phyloP scores from a whole-genome alignment of 2,113 vertebrate species.

The Grantiella picta region DNA sequence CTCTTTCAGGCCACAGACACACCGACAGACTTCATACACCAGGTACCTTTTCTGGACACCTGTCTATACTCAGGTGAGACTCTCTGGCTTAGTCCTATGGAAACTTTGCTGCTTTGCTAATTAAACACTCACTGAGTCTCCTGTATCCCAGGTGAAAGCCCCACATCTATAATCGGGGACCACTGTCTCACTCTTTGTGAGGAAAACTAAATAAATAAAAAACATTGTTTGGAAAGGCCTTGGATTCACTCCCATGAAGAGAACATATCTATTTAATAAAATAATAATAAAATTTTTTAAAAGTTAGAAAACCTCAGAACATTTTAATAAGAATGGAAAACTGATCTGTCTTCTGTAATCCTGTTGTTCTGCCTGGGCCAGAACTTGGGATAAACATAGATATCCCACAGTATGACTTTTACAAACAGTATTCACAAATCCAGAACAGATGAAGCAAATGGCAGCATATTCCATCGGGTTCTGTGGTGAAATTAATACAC shows the following conservation, averaged over 20 bases:
- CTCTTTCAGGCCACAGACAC: neutral
- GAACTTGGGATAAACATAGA: neutral
- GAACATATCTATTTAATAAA: neutral
- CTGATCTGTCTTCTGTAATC: neutral
- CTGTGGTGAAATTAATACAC: neutral
- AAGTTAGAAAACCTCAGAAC: neutral
- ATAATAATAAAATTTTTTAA: neutral
- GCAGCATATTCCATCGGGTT: neutral
- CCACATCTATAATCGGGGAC: neutral
- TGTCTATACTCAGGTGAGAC: neutral
- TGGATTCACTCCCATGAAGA: neutral
- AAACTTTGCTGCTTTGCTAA: neutral
- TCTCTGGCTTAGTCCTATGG: neutral
- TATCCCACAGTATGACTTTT: neutral
- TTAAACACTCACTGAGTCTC: neutral
- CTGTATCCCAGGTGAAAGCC: neutral
- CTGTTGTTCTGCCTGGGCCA: neutral
- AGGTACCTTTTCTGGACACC: neutral
- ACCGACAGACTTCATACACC: fast-evolving
- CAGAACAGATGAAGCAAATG: neutral
- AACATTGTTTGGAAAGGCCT: neutral
- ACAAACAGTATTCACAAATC: neutral
- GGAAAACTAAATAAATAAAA: neutral
- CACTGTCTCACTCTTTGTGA: neutral
- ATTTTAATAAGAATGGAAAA: neutral